These are phyloP conservation scores for Reticulitermes speratus DNA, from an alignment of 1,140 invertebrate genomes.

Conservation along the genomic window DNA sequence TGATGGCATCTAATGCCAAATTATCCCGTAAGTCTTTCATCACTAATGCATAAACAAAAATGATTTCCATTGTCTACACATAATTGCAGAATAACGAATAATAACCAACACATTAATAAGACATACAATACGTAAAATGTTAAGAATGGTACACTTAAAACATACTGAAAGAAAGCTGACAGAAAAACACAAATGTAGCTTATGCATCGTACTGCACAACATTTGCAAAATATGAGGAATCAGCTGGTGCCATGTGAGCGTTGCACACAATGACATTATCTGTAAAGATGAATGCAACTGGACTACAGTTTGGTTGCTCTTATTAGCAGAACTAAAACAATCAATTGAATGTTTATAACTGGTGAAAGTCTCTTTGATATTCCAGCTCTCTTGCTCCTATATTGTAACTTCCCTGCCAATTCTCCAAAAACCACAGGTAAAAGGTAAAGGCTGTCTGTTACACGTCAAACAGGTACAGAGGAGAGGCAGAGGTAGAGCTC, in stretches of 20 bases:
- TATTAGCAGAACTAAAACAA: neutral
- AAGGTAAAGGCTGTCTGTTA: too few species aligned
- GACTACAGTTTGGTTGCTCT: neutral
- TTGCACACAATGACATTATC: neutral
- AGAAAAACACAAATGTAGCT: neutral
- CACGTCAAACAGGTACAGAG: too few species aligned
- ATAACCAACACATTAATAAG: neutral
- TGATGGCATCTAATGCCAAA: slow-evolving; percentile 28
- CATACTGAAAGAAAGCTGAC: neutral
- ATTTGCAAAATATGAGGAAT: neutral
- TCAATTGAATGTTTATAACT: neutral
- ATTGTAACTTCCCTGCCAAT: too few species aligned
- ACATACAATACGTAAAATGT: neutral
- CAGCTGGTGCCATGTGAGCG: neutral
- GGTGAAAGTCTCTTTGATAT: neutral
- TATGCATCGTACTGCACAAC: too few species aligned
- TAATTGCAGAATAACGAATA: neutral
- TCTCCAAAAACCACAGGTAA: too few species aligned
- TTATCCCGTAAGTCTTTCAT: slow-evolving; percentile 22
- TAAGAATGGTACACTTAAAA: neutral
- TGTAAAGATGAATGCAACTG: neutral
- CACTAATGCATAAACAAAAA: slow-evolving; percentile 22
- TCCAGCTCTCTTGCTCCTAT: neutral
- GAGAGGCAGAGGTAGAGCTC: too few species aligned
- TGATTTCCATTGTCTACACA: slow-evolving; percentile 10